Base-by-base conservation (phyloP, 2,888 invertebrate genomes). In the Drosophila cyrtoloma region DNA sequence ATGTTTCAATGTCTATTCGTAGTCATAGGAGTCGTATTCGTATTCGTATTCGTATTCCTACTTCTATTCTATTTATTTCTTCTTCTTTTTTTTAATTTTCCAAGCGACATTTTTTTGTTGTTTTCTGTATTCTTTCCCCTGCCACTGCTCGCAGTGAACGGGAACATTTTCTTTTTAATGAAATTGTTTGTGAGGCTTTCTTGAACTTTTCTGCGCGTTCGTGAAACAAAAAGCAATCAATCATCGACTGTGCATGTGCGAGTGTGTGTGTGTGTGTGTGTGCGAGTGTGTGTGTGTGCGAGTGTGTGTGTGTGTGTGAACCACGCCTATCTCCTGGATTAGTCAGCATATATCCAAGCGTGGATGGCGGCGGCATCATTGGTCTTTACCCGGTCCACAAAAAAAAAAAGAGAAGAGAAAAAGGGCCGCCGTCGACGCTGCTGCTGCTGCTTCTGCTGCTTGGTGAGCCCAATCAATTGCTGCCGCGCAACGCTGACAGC, bases 261-360 rank as follows among this genome's bases (percentile, higher is more conserved):
- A 71, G 84, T 79, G 73, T 69, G 56, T 75, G 50, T 81, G 81
- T 64, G 76, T 35, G 66, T 75, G 66, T 81, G 86, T 80, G 77
- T 79, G 84, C 81, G 77, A 77, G 70, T 72, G 69, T 83, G 82
- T 28, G 28, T 28, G 26, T 28, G 26, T 28, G 26, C 26, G 3
- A 26, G 28, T 28, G 28, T 28, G 28, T 28, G 28, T 28, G 28
- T 28, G 28, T 28, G 28, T 26, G 26, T 26, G 92, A 88, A 90
- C 93, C 93, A 93, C 93, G 93, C 93, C 93, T 92, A 91, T 90
- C 92, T 91, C 91, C 89, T 90, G 90, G 84, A 91, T 92, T 92
- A 92, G 84, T 92, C 92, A 92, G 92, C 92, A 92, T 57, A 70
- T 89, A 92, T 91, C 86, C 82, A 80, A 65, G 60, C 51, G 79